phyloP scores from a whole-genome alignment of 1,140 invertebrate genomes.

The Aphelinus atriplicis region DNA sequence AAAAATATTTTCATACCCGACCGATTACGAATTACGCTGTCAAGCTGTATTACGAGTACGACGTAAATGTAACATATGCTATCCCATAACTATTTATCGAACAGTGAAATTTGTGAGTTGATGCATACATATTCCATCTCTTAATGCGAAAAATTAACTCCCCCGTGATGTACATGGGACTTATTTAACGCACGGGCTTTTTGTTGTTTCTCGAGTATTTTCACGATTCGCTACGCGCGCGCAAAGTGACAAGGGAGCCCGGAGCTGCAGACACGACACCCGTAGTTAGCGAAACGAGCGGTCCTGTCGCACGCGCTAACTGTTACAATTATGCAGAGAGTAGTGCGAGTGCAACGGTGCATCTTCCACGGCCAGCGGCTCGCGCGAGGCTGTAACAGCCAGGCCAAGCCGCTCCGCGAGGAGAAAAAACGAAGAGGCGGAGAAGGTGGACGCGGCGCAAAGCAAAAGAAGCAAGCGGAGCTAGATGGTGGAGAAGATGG shows the following conservation, averaged over 20 bases:
- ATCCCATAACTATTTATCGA: too few species aligned
- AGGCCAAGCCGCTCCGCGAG: constrained; percentile 23
- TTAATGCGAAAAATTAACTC: constrained; percentile 5
- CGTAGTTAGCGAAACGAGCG: too few species aligned
- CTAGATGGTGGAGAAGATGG: constrained; percentile 65
- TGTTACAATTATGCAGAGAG: constrained; percentile 65
- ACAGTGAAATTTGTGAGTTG: too few species aligned
- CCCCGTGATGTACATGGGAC: constrained; percentile 48
- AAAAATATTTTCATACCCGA: too few species aligned
- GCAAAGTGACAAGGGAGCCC: constrained; percentile 3
- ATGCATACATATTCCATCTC: too few species aligned
- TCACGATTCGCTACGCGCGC: constrained; percentile 23
- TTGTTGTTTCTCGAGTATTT: constrained; percentile 22
- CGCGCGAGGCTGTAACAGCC: background rate
- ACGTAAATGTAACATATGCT: too few species aligned
- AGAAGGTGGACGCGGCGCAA: constrained; percentile 44
- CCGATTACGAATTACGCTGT: too few species aligned
- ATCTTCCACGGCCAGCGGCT: constrained; percentile 39
- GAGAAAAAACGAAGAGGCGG: constrained; percentile 43
- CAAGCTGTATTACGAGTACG: too few species aligned
- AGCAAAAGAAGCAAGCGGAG: constrained; percentile 55
- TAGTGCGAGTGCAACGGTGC: constrained; percentile 55
- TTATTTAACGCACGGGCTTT: constrained; percentile 55
- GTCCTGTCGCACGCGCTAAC: constrained; percentile 35
- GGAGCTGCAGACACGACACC: too few species aligned